Conservation (phyloP, 2,888 invertebrate species). For the Nezara viridula region DNA sequence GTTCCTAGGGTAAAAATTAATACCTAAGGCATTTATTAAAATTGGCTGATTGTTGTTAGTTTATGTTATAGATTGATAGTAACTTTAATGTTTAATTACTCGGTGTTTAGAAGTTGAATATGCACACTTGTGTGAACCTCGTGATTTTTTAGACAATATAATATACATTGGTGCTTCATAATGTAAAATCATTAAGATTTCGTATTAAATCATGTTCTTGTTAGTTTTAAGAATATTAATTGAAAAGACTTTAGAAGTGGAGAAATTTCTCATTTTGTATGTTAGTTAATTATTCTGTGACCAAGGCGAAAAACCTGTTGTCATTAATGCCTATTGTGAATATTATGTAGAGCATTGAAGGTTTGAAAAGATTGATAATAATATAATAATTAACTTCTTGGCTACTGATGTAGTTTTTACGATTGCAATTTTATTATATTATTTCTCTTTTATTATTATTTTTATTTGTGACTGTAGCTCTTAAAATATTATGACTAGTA, state of each 20-base stretch:
- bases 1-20: conserved; percentile 43
- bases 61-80: conserved; percentile 2
- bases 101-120: conserved; percentile 15
- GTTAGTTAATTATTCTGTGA: too few relatives aligned
- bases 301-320: too few relatives aligned
- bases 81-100: conserved; percentile 1
- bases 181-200: conserved; percentile 41
- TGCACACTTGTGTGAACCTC: conserved; percentile 42
- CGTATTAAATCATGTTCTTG: conserved; percentile 1
- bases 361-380: background rate
- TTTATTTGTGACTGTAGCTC: too few relatives aligned
- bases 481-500: too few relatives aligned
- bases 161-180: conserved; percentile 57
- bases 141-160: conserved; percentile 54
- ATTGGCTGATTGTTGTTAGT: conserved; percentile 22
- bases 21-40: conserved; percentile 47
- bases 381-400: background rate
- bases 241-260: conserved; percentile 33
- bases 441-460: too few relatives aligned
- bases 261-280: background rate
- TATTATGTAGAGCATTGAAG: conserved; percentile 47
- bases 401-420: background rate
- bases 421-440: background rate
- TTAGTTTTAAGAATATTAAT: conserved; percentile 47
- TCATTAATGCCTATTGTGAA: too few relatives aligned